Percentiles rank a stretch among this genome's conserved stretches.
Evolutionary conservation across 2,888 invertebrate genomes (phyloP).

Genomic region (Pterobdella sp.): DNA sequence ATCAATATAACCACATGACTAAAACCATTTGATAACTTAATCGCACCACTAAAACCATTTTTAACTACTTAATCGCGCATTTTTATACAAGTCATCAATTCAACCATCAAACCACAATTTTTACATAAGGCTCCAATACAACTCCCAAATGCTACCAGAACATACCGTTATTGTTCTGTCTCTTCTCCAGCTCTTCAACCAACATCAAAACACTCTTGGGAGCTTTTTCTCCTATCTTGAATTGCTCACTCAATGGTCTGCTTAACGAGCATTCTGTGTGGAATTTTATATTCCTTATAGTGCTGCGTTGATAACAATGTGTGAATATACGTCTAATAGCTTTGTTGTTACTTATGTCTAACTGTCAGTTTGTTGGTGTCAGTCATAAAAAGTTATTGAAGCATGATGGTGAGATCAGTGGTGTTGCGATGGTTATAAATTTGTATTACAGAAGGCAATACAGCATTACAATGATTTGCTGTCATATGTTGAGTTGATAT

Average conservation of each 20-base stretch:
- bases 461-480: too few relatives aligned
- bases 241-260: conserved; percentile 4
- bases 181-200: conserved; percentile 7
- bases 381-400: background rate
- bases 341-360: too few relatives aligned
- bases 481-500: too few relatives aligned
- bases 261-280: background rate
- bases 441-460: background rate
- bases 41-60: too few relatives aligned
- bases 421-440: background rate
- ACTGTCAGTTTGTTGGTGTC: background rate
- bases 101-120: background rate
- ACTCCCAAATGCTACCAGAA: background rate
- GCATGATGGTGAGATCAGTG: background rate
- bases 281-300: too few relatives aligned
- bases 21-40: too few relatives aligned
- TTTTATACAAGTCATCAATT: background rate
- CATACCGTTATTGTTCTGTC: background rate
- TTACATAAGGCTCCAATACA: background rate
- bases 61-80: background rate
- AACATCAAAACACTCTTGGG: background rate
- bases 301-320: too few relatives aligned
- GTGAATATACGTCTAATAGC: too few relatives aligned
- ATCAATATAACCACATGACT: too few relatives aligned
- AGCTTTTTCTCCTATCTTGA: background rate